Percentiles rank a stretch among this genome's conserved stretches.
Evolutionary conservation across 2,797 vertebrate species (phyloP).

Genomic region (Luscinia megarhynchos): DNA sequence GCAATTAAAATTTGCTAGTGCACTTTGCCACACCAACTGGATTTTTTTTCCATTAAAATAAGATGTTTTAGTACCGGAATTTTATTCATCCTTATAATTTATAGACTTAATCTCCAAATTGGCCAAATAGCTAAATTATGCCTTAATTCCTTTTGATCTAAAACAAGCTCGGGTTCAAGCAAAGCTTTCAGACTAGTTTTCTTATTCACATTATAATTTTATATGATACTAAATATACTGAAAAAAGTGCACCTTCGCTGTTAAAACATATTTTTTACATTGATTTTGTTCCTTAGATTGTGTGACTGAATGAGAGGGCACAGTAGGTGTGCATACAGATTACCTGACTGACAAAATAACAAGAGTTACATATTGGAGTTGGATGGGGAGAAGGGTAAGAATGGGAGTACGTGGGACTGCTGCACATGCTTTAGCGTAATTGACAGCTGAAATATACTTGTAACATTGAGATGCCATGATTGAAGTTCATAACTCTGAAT

Average conservation of each 20-base stretch:
- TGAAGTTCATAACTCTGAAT: neutral
- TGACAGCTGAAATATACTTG: slow-evolving; percentile 19
- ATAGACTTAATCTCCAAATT: neutral
- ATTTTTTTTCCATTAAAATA: neutral
- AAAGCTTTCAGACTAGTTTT: slow-evolving; percentile 28
- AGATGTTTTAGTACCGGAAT: neutral
- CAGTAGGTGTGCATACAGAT: neutral
- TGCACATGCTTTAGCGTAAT: neutral
- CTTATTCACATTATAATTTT: neutral
- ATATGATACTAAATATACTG: neutral
- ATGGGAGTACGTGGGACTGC: neutral
- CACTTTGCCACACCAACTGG: neutral
- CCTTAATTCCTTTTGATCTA: slow-evolving; percentile 5
- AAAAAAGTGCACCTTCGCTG: neutral
- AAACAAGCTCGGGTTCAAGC: neutral
- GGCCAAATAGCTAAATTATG: slow-evolving; percentile 9
- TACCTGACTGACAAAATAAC: neutral
- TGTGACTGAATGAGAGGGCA: neutral
- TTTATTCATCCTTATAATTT: neutral
- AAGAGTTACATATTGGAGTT: neutral
- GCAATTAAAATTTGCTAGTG: neutral
- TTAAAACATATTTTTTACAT: neutral
- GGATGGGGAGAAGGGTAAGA: neutral
- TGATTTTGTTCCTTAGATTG: neutral
- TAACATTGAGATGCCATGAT: neutral